These are phyloP conservation scores for Struthidea cinerea DNA, from an alignment of 2,113 vertebrate species.

Conservation along the genomic window DNA sequence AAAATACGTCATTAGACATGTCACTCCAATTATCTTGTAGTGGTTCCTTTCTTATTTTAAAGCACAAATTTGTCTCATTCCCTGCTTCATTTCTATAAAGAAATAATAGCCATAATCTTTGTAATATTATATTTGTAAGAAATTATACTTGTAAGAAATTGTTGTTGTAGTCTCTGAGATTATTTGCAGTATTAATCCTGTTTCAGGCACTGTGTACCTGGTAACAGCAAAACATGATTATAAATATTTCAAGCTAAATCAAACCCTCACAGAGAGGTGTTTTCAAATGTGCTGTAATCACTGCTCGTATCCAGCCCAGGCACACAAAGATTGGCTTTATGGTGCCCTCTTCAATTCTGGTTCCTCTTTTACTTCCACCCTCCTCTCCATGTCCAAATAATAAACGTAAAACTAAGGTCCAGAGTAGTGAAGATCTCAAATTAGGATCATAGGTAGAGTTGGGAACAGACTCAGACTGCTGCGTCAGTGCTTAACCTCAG, in stretches of 20 bases:
- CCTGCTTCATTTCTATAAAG: not conserved
- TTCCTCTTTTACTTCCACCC: not conserved
- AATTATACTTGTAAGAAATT: not conserved
- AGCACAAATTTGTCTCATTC: not conserved
- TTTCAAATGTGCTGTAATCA: not conserved
- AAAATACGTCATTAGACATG: not conserved
- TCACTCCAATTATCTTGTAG: not conserved
- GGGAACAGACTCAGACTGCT: not conserved
- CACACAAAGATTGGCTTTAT: not conserved
- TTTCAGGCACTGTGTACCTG: not conserved
- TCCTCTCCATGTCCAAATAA: not conserved
- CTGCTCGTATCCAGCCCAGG: not conserved
- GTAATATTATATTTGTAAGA: not conserved
- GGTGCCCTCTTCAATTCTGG: not conserved
- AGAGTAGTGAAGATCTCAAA: not conserved
- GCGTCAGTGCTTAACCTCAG: not conserved
- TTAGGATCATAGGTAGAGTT: not conserved
- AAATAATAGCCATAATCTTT: not conserved
- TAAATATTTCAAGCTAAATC: not conserved
- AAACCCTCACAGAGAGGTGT: not conserved
- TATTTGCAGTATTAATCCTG: not conserved
- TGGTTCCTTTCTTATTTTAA: not conserved
- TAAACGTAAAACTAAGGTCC: not conserved
- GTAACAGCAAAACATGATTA: not conserved
- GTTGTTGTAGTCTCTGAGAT: not conserved